Evolutionary conservation across 2,113 vertebrate genomes (phyloP), one percentile per base, ranked within the genome.

Genomic region (Lampris incognitus): DNA sequence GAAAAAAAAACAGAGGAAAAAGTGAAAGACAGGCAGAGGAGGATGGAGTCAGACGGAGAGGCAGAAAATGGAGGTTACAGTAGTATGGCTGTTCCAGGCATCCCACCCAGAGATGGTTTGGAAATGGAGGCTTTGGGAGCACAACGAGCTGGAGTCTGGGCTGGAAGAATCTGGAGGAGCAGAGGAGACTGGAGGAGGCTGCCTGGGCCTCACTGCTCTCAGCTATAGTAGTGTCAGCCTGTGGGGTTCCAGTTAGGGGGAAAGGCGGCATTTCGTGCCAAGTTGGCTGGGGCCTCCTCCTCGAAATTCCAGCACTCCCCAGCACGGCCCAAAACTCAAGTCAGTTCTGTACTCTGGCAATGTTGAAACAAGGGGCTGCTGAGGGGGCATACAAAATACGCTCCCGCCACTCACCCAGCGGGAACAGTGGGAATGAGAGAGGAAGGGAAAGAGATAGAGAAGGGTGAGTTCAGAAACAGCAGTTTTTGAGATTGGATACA

Each of bases 251-350:
- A 89, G 87, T 91, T 86, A 87, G 88, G 86, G 90, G 88, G 83
- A 88, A 88, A 88, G 91, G 85, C 85, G 82, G 83, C 80, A 87
- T 81, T 91, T 72, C 66, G 85, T 93, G 93, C 94, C 93, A 93
- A 94, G 91, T 94, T 94, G 93, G 93, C 91, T 66, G 72, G 69
- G 87, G 84, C 90, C 91, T 88, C 87, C 87, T 88, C 79, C 89
- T 89, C 66, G 56, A 93, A 94, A 95, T 95, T 95, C 93, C 94
- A 93, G 86, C 85, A 79, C 88, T 89, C 88, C 82, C 85, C 84
- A 88, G 87, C 88, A 84, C 87, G 68, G 89, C 89, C 87, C 91
- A 93, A 88, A 92, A 85, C 87, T 88, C 84, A 80, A 93, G 85
- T 92, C 81, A 87, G 87, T 89, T 91, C 84, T 92, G 86, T 89